These are phyloP conservation scores for Drosophila lutescens DNA, from an alignment of 2,888 invertebrate species.

Conservation along the genomic window DNA sequence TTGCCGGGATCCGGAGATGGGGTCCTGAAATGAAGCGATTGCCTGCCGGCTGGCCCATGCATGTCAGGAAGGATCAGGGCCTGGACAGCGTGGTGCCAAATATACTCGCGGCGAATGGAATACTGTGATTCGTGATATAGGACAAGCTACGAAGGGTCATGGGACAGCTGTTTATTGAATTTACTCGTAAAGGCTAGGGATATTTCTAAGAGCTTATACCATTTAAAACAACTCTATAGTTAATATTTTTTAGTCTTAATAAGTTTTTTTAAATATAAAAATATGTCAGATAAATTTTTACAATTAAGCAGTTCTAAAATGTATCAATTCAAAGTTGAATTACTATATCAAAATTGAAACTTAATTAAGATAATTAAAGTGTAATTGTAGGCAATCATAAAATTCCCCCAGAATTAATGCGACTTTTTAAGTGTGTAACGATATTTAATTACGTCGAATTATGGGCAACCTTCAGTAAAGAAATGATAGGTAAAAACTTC, in stretches of 20 bases:
- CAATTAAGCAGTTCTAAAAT: too few relatives aligned
- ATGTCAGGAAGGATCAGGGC: conserved; percentile 34
- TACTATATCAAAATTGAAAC: neutral
- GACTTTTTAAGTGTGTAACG: conserved; percentile 5
- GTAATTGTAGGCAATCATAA: conserved; percentile 6
- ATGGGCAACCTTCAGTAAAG: conserved; percentile 12
- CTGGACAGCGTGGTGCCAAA: conserved; percentile 22
- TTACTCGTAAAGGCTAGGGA: too few relatives aligned
- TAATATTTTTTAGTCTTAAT: too few relatives aligned
- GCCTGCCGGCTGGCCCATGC: conserved; percentile 27
- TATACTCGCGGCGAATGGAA: neutral
- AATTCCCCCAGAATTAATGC: neutral
- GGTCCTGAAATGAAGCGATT: conserved; percentile 37
- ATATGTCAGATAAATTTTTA: too few relatives aligned
- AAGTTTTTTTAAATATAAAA: too few relatives aligned
- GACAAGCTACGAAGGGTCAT: neutral
- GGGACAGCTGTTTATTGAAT: neutral
- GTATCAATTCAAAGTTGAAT: too few relatives aligned
- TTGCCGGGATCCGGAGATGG: conserved; percentile 13
- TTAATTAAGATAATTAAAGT: conserved; percentile 4
- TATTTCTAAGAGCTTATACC: too few relatives aligned
- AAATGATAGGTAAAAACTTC: neutral
- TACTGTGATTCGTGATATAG: conserved; percentile 1
- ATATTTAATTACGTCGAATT: conserved; percentile 7
- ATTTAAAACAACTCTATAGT: too few relatives aligned